Conservation (phyloP, 1,140 invertebrate genomes). For the Cyrtorhinus lividipennis region DNA sequence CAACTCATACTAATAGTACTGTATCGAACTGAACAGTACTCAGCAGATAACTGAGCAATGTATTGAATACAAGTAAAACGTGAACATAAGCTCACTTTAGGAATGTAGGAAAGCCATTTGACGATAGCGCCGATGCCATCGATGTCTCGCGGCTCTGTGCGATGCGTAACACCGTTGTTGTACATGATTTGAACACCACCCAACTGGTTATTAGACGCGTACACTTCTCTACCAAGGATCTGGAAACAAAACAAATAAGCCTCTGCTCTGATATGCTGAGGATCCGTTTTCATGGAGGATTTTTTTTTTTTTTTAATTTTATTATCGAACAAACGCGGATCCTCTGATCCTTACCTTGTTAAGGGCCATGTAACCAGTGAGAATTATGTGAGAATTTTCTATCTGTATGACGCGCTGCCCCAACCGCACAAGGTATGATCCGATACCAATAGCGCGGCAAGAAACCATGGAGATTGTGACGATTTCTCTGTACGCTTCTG, state of each 20-base stretch:
- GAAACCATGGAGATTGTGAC: slow-evolving; percentile 96
- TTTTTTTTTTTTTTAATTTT: neutral
- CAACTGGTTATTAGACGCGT: slow-evolving; percentile 96
- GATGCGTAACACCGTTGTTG: slow-evolving; percentile 91
- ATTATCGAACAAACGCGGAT: too few relatives aligned
- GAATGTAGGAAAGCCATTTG: slow-evolving; percentile 67
- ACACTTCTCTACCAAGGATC: slow-evolving; percentile 80
- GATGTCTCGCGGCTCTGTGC: slow-evolving; percentile 74
- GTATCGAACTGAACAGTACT: neutral
- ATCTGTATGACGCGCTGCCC: slow-evolving; percentile 94
- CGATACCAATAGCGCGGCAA: slow-evolving; percentile 95
- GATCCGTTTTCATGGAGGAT: too few relatives aligned
- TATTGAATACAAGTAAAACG: too few relatives aligned
- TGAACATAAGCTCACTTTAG: slow-evolving; percentile 35
- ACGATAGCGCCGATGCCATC: slow-evolving; percentile 86
- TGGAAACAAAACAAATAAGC: slow-evolving; percentile 26
- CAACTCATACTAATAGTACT: neutral
- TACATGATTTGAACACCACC: slow-evolving; percentile 96
- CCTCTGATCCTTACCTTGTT: slow-evolving; percentile 81
- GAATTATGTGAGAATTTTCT: slow-evolving; percentile 95
- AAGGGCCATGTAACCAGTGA: slow-evolving; percentile 89
- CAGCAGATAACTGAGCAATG: neutral
- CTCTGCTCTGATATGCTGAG: too few relatives aligned
- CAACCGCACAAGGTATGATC: slow-evolving; percentile 85
- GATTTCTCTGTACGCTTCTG: slow-evolving; percentile 83